Evolutionary conservation across 2,888 invertebrate species (phyloP).

Genomic region (Apotomis turbidana): DNA sequence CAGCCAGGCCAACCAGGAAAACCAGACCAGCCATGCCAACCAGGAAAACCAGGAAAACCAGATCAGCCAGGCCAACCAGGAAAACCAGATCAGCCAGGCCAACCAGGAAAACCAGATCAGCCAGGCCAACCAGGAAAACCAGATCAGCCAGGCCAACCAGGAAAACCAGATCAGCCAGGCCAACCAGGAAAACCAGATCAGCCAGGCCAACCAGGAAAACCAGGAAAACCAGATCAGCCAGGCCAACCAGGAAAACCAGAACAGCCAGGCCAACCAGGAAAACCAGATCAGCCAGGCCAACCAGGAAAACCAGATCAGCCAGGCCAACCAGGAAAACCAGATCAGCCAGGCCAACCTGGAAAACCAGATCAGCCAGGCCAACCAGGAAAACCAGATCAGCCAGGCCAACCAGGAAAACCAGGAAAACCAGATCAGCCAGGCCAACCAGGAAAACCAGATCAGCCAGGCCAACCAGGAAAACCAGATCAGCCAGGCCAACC

Average conservation of each 20-base stretch:
- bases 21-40: slow-evolving; percentile 7
- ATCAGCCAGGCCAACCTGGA: not conserved
- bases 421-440: too few relatives aligned
- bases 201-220: not conserved
- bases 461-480: too few relatives aligned
- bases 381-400: not conserved
- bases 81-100: not conserved
- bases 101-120: not conserved
- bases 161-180: not conserved
- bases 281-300: slow-evolving; percentile 2
- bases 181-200: not conserved
- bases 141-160: not conserved
- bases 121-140: not conserved
- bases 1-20: not conserved
- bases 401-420: too few relatives aligned
- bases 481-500: too few relatives aligned
- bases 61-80: not conserved
- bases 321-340: not conserved
- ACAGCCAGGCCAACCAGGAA: not conserved
- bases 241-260: not conserved
- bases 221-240: too few relatives aligned
- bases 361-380: slow-evolving; percentile 8
- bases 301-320: too few relatives aligned
- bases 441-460: too few relatives aligned
- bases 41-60: too few relatives aligned